Percentiles rank a stretch among this genome's conserved stretches.
Conservation (phyloP, 2,797 vertebrate species). For the Coregonus ussuriensis region DNA sequence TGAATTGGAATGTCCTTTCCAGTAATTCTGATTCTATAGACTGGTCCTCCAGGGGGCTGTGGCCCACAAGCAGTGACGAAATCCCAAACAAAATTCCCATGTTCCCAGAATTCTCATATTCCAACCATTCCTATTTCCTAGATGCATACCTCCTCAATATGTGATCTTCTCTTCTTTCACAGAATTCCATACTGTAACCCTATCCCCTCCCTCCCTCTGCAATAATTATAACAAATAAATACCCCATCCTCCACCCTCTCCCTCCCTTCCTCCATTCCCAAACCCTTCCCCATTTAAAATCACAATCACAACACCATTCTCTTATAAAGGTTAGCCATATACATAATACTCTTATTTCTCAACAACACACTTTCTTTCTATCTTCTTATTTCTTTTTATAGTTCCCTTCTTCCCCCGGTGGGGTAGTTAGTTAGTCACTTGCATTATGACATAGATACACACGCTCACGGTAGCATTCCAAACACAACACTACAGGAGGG, state of each 20-base stretch:
- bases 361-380: slow-evolving; percentile 55
- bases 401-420: slow-evolving; percentile 24
- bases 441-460: slow-evolving; percentile 48
- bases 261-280: slow-evolving; percentile 40
- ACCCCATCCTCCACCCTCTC: slow-evolving; percentile 37
- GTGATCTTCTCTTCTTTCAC: background rate
- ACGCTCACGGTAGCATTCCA: slow-evolving; percentile 60
- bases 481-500: slow-evolving; percentile 61
- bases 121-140: background rate
- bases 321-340: slow-evolving; percentile 54
- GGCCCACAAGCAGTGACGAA: slow-evolving; percentile 46
- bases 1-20: slow-evolving; percentile 46
- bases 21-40: slow-evolving; percentile 49
- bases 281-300: slow-evolving; percentile 48
- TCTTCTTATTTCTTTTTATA: slow-evolving; percentile 24
- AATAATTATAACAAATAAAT: slow-evolving; percentile 67
- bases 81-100: slow-evolving; percentile 23
- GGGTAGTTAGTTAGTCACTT: slow-evolving; percentile 23
- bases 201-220: background rate
- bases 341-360: slow-evolving; percentile 59
- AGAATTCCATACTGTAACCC: background rate
- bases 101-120: slow-evolving; percentile 2
- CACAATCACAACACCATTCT: slow-evolving; percentile 68
- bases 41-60: slow-evolving; percentile 51
- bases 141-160: background rate